phyloP scores from a whole-genome alignment of 2,797 vertebrate species.

The Macrochelys suwanniensis region DNA sequence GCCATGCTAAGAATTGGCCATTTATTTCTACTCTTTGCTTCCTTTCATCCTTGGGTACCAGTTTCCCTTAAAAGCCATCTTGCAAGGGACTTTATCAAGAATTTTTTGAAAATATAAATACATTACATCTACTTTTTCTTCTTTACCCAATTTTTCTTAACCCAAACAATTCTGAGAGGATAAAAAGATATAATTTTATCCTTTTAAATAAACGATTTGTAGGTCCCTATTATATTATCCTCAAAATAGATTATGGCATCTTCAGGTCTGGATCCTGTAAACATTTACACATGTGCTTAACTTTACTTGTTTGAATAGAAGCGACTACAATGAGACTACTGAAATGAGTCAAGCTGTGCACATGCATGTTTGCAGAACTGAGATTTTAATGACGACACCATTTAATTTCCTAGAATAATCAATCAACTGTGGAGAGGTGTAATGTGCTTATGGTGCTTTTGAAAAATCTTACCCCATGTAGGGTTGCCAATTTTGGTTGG shows the following conservation, averaged over 20 bases:
- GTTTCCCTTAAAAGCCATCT: background rate
- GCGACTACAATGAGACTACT: conserved; percentile 18
- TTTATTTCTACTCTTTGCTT: background rate
- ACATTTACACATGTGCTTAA: background rate
- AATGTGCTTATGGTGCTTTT: background rate
- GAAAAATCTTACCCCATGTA: background rate
- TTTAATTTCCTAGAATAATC: conserved; percentile 39
- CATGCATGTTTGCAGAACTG: conserved; percentile 20
- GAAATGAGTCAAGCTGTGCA: background rate
- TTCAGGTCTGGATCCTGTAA: background rate
- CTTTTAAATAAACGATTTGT: conserved; percentile 17
- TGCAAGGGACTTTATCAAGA: background rate
- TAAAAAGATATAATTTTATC: background rate
- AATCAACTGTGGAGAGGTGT: background rate
- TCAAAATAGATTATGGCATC: background rate
- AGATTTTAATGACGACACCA: conserved; percentile 1
- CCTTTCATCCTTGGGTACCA: background rate
- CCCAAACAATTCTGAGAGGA: background rate
- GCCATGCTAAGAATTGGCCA: background rate
- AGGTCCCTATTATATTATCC: background rate
- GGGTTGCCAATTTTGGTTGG: too few relatives aligned
- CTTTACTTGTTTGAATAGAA: background rate
- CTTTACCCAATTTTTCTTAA: background rate
- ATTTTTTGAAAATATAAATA: background rate
- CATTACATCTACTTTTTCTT: background rate